phyloP scores from a whole-genome alignment of 2,113 vertebrate species.

The Gallinago media region DNA sequence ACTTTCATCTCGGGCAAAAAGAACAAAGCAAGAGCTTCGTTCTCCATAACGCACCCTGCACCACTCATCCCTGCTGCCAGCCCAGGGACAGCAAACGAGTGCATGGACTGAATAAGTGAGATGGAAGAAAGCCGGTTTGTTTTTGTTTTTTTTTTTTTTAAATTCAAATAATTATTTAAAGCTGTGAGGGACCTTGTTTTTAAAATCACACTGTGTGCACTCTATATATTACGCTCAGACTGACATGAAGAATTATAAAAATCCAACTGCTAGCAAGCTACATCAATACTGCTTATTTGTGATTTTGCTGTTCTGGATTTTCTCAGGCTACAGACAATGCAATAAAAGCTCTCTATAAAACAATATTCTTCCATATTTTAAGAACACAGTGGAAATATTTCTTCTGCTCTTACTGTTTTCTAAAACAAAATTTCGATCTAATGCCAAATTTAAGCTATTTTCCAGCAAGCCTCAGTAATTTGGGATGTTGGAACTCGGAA shows the following conservation, averaged over 20 bases:
- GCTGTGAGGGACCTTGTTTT: slow-evolving; percentile 15
- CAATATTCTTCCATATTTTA: slow-evolving; percentile 10
- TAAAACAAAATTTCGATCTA: background rate
- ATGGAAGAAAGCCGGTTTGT: background rate
- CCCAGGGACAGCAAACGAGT: background rate
- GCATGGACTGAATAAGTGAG: background rate
- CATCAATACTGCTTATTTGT: background rate
- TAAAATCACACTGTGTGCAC: background rate
- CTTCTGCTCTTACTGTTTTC: background rate
- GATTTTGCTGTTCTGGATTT: background rate
- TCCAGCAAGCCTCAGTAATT: background rate
- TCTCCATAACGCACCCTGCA: rapidly evolving
- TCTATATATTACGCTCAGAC: background rate
- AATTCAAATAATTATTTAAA: slow-evolving; percentile 23
- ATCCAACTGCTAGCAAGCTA: background rate
- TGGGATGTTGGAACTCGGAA: background rate
- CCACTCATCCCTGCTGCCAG: rapidly evolving
- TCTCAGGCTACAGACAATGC: slow-evolving; percentile 53
- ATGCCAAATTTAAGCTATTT: background rate
- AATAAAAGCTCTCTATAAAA: slow-evolving; percentile 8
- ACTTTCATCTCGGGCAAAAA: background rate
- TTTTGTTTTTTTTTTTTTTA: background rate
- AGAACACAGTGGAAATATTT: background rate
- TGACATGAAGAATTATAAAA: slow-evolving; percentile 3
- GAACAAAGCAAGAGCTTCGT: rapidly evolving